Base-by-base conservation (phyloP, 2,797 vertebrate species). In the Cryptoblepharus egeriae region DNA sequence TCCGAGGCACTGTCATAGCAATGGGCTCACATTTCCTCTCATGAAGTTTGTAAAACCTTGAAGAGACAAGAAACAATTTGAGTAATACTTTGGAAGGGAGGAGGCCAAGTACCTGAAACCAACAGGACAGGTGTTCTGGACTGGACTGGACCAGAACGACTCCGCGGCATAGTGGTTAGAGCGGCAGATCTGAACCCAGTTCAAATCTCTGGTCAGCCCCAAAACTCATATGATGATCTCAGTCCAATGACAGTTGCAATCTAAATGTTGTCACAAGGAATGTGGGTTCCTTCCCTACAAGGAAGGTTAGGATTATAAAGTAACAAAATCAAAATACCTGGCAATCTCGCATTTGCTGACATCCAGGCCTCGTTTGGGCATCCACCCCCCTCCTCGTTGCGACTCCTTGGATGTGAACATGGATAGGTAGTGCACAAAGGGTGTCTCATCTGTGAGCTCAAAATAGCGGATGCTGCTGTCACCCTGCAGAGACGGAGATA, bases 391-490 rank as follows among this genome's bases (percentile, higher is more conserved):
- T 49, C 98, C 98, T 82, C 97, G 97, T 94, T 98, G 97, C 75
- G 97, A 98, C 90, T 98, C 98, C 93, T 98, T 98, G 91, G 97
- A 97, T 90, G 95, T 96, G 95, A 96, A 98, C 96, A 97, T 96
- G 85, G 97, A 98, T 72, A 98, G 95, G 93, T 96, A 98, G 92
- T 98, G 98, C 79, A 98, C 95, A 13, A 96, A 98, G 0, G 98
- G 98, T 24, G 97, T 95, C 87, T 98, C 97, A 0, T 97, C 96
- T 0, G 98, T 98, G 90, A 98, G 96, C 93, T 98, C 98, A 1
- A 98, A 98, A 94, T 98, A 98, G 67, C 97, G 97, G 92, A 98
- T 98, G 22, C 97, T 98, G 96, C 97, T 98, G 95, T 98, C 97
- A 1, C 97, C 97, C 97, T 98, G 30, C 2, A 20, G n/a, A n/a